Base-by-base conservation (phyloP, 2,797 vertebrate species). In the Tadarida brasiliensis region DNA sequence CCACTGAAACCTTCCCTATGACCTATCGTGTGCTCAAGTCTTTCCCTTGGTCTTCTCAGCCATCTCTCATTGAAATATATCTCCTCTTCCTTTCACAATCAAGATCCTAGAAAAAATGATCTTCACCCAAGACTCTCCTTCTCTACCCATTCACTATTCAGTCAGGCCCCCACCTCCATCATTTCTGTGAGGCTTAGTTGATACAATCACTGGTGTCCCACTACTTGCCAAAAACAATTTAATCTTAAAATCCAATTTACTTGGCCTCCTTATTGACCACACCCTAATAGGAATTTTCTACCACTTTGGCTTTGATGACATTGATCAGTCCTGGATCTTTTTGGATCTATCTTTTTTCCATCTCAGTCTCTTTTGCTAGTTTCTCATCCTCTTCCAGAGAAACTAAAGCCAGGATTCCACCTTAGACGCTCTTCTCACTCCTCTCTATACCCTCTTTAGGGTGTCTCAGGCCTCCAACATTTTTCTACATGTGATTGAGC, bases 11-110 rank as follows among this genome's bases (percentile, higher is more conserved):
- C 35, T 85, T 68, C 51, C 3, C 44, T 39, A 10, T 49, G 39
- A n/a, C 28, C 2, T 30, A 22, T 4, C 12, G 1, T 0, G 4
- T 90, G 14, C 17, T 65, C 28, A 92, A 51, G 74, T 56, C 57
- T 91, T 82, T 78, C 35, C 20, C 35, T 83, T 85, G 65, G 59
- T 67, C 33, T 51, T 78, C 74, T 74, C 71, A 80, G 17, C 6
- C 4, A 57, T 93, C 35, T 80, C 54, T 94, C 57, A n/a, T 44
- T 76, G 24, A 33, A 71, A 54, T 33, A 26, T 47, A 49, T 77
- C 17, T 39, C 17, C 24, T n/a, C 44, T 91, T 74, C 22, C 39
- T 96, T 95, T 89, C 77, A 81, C 15, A 93, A 67, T 63, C 33
- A 56, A 93, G 26, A 83, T 83, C 11, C 35, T 68, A 19, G 24